Evolutionary conservation across 2,113 vertebrate species (phyloP), one percentile per base, ranked within the genome.

Genomic region (Salminus brasiliensis): DNA sequence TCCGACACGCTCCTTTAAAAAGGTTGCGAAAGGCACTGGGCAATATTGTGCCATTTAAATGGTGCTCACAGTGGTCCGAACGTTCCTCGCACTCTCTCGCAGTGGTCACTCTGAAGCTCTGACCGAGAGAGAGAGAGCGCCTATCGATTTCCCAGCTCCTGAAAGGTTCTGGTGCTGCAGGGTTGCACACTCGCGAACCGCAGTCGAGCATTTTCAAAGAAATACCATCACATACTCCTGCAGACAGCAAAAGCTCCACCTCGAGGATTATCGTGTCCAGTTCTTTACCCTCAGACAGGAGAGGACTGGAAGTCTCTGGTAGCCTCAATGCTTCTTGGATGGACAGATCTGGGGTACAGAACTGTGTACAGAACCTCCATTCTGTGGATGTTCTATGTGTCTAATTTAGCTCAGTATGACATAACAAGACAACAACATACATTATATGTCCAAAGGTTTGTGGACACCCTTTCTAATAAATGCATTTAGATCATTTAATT

Each of bases 31-130:
- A 45, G 62, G 34, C 72, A 62, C 18, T 30, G 21, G 12, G 29
- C 82, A 74, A 81, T 63, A 36, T 76, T 59, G 45, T 81, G 43
- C 74, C 32, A 60, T 74, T 82, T 76, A 63, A 82, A 70, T 79
- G 71, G 36, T 63, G 76, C 67, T 72, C 27, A 81, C 53, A 83
- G 65, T 43, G 62, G 70, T 76, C 34, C 49, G 43, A 79, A 7
- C 68, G 45, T 76, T 84, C 57, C 6, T 12, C 43, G 25, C 16
- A 34, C 30, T 16, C 43, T 34, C 6, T 5, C 41, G 13, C 72
- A 59, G 73, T 76, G 49, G 76, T 34, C 72, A 74, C 34, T 69
- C 74, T 82, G 43, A 18, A 67, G 73, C 60, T 55, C 60, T 45
- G 23, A n/a, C 30, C 45, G 39, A 62, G 45, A 66, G 27, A 52